Base-by-base conservation (phyloP, 2,797 vertebrate species). In the Lacerta bilineata region DNA sequence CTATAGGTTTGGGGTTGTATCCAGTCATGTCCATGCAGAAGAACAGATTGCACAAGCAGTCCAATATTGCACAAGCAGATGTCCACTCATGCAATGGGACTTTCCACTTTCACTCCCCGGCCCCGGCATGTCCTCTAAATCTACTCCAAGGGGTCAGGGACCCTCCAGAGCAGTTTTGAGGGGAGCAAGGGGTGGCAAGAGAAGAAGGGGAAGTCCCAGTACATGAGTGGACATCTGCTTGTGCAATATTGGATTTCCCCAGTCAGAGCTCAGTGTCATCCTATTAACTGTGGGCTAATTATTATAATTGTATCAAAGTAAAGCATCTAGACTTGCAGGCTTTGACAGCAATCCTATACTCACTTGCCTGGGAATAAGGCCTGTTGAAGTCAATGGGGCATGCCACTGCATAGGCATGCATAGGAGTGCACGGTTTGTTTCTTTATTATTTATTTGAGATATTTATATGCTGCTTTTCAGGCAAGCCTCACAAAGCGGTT, bases 251-350 rank as follows among this genome's bases (percentile, higher is more conserved):
- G 18, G 61, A 64, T 64, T 7, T 23, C 2, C 61, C 18, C 61
- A 64, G 20, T 64, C 61, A 64, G 61, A 64, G 20, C 61, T 64
- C 61, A 64, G 61, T 64, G 20, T 20, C 59, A 41, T 41, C 68
- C 41, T 83, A 69, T 83, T 78, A n/a, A 71, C 46, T 83, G 69
- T 68, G 55, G 10, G 55, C 39, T 81, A 81, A 87, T 61, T 20
- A 61, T 84, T 59, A 77, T 71, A 71, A 84, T 71, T 41, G 23
- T 36, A 41, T 15, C 68, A 33, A 33, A 87, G 66, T 86, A 66
- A 46, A 43, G 15, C 39, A 76, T 66, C 71, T 72, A 59, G 50
- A 72, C 74, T 33, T 77, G 17, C 72, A 18, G 11, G 11, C 18
- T 41, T 39, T 2, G 33, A 20, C 39, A 9, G 23, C 39, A 43